Evolutionary conservation across 2,888 invertebrate species (phyloP).

Genomic region (Heterodera filipjevi): DNA sequence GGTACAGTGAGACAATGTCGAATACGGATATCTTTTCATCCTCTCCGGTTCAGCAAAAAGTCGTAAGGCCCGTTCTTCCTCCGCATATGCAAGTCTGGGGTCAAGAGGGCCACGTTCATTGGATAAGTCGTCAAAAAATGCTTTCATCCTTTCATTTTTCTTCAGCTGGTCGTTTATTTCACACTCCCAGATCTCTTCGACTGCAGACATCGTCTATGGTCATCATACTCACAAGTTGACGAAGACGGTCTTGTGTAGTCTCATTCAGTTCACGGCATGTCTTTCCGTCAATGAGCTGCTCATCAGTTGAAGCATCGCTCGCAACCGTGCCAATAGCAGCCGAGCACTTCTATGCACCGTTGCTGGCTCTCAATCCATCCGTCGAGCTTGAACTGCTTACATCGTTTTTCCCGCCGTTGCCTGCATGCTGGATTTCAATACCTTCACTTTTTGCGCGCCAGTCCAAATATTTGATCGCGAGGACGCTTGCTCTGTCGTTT

Average conservation of each 20-base stretch:
- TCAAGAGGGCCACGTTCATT: not conserved
- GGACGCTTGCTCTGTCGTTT: not conserved
- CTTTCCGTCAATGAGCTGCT: not conserved
- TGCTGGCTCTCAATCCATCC: no score
- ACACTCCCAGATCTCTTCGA: not conserved
- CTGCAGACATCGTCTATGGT: not conserved
- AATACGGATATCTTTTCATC: conserved; percentile 6
- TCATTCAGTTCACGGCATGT: not conserved
- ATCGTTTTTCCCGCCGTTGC: conserved; percentile 6
- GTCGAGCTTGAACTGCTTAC: no score
- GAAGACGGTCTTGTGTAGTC: not conserved
- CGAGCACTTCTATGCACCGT: not conserved
- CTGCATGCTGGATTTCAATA: conserved; percentile 1
- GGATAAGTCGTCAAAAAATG: no score
- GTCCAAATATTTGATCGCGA: conserved; percentile 8
- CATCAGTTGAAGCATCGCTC: conserved; percentile 1
- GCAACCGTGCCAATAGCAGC: not conserved
- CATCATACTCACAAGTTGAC: not conserved
- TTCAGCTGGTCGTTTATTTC: no score
- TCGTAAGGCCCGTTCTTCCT: not conserved
- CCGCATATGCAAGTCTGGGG: conserved; percentile 9
- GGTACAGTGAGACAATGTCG: conserved; percentile 11
- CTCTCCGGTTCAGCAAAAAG: not conserved
- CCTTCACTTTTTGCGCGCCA: conserved; percentile 4
- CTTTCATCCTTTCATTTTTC: no score